These are phyloP conservation scores for Caerostris darwini DNA, from an alignment of 1,140 invertebrate genomes.

Conservation along the genomic window DNA sequence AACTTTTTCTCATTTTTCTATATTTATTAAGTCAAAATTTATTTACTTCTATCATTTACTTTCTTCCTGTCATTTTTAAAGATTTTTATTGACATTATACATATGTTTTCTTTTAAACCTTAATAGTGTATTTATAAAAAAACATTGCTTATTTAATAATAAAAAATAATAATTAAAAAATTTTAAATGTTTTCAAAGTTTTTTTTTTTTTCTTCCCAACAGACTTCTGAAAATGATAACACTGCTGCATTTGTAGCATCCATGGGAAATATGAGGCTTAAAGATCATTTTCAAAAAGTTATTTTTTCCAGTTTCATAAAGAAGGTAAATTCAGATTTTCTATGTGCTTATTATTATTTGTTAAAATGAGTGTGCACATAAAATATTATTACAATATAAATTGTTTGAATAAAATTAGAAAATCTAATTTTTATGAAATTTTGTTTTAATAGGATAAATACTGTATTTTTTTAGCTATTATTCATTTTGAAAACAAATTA, in stretches of 20 bases:
- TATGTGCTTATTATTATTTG: too few species aligned
- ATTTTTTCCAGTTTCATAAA: constrained; percentile 85
- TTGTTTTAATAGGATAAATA: too few species aligned
- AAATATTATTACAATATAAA: too few species aligned
- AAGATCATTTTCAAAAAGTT: constrained; percentile 87
- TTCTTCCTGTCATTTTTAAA: background rate
- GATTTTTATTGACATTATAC: background rate
- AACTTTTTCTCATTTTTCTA: too few species aligned
- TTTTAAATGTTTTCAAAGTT: background rate
- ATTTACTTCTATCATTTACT: too few species aligned
- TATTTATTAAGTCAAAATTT: too few species aligned
- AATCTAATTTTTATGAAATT: too few species aligned
- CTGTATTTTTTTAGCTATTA: too few species aligned
- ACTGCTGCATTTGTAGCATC: constrained; percentile 87
- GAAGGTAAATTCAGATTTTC: constrained; percentile 81
- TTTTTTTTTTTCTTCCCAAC: constrained; percentile 72
- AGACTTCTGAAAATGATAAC: constrained; percentile 88
- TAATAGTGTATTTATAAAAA: background rate
- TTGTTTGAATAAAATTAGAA: too few species aligned
- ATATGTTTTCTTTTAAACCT: background rate
- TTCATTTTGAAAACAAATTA: too few species aligned
- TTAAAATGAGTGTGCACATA: too few species aligned
- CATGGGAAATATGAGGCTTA: constrained; percentile 87
- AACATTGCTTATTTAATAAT: too few species aligned
- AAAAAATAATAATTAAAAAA: background rate